These are phyloP conservation scores for Bostrychus sinensis DNA, from an alignment of 2,113 vertebrate species.

Conservation along the genomic window DNA sequence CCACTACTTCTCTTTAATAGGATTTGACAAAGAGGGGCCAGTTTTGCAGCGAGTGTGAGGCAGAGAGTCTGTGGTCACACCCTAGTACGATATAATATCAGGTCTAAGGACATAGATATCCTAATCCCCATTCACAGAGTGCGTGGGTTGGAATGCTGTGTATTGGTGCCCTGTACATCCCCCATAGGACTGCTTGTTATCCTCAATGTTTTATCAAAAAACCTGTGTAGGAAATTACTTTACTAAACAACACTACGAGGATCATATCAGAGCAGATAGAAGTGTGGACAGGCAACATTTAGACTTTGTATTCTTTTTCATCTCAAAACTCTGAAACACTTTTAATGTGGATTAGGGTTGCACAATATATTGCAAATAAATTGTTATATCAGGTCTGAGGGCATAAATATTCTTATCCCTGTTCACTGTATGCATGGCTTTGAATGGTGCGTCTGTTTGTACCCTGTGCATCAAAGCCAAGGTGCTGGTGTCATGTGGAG, in stretches of 20 bases:
- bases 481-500: slow-evolving; percentile 16
- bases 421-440: background rate
- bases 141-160: slow-evolving; percentile 13
- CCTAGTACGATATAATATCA: slow-evolving; percentile 40
- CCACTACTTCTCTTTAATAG: slow-evolving; percentile 59
- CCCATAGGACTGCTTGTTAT: background rate
- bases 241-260: too few relatives aligned
- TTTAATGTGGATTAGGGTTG: too few relatives aligned
- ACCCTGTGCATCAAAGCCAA: background rate
- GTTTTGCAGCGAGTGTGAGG: slow-evolving; percentile 25
- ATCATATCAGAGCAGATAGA: too few relatives aligned
- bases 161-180: slow-evolving; percentile 7
- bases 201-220: background rate
- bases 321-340: too few relatives aligned
- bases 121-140: slow-evolving; percentile 23
- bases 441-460: slow-evolving; percentile 15
- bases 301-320: too few relatives aligned
- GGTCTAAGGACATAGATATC: slow-evolving; percentile 34
- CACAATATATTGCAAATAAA: too few relatives aligned
- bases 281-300: too few relatives aligned
- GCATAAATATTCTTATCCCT: slow-evolving; percentile 34
- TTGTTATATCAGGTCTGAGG: too few relatives aligned
- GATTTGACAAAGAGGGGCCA: slow-evolving; percentile 60
- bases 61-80: slow-evolving; percentile 21
- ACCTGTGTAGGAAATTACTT: background rate